Evolutionary conservation across 2,797 vertebrate genomes (phyloP).

Genomic region (Cuniculus paca): DNA sequence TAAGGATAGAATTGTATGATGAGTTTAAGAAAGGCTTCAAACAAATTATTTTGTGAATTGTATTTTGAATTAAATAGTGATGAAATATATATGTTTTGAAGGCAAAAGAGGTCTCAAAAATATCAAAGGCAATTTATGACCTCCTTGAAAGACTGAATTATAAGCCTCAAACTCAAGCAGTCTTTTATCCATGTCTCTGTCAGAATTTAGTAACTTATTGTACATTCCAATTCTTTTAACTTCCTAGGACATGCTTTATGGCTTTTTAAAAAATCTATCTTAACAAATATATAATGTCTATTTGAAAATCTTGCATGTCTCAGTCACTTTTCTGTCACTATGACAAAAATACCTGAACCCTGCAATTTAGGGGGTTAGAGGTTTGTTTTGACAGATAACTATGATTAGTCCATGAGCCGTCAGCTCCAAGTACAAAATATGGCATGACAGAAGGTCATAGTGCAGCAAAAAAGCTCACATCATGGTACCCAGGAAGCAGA

Average conservation of each 20-base stretch:
- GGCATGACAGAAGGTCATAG: not conserved
- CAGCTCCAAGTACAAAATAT: not conserved
- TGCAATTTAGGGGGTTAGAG: not conserved
- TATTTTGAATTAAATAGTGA: not conserved
- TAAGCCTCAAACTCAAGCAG: not conserved
- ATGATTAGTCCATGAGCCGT: too few species aligned
- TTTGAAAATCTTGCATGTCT: not conserved
- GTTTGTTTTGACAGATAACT: not conserved
- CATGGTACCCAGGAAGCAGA: not conserved
- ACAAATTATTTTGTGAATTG: not conserved
- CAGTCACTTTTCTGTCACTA: not conserved
- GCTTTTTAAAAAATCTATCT: not conserved
- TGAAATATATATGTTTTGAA: not conserved
- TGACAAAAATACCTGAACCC: not conserved
- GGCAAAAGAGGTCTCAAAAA: not conserved
- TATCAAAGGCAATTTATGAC: not conserved
- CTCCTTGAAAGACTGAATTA: not conserved
- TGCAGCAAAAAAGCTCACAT: not conserved
- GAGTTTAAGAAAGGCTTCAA: not conserved
- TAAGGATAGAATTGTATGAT: not conserved
- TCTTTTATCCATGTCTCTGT: not conserved
- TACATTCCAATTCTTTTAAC: not conserved
- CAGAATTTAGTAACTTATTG: not conserved
- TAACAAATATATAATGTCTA: not conserved
- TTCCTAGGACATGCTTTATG: not conserved